Conservation (phyloP, 2,113 vertebrate genomes). For the Cettia cetti region DNA sequence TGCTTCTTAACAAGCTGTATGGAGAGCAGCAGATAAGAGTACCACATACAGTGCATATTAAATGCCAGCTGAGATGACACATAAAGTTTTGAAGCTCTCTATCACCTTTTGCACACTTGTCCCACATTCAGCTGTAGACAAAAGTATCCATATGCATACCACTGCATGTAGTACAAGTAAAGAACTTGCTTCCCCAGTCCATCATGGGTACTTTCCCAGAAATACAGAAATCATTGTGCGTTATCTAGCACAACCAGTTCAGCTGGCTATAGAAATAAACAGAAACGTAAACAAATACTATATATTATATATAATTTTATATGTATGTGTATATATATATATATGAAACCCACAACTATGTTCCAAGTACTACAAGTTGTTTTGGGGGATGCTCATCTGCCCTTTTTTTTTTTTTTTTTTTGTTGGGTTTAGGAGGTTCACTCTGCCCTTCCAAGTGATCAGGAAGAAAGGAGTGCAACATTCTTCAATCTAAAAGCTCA, state of each 20-base stretch:
- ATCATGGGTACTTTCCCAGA: background rate
- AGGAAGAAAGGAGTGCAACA: background rate
- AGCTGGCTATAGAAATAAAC: background rate
- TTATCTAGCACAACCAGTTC: background rate
- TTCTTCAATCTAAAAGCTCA: constrained; percentile 26
- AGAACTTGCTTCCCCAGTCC: background rate
- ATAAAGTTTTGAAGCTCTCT: background rate
- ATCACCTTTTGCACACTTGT: background rate
- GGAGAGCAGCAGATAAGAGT: background rate
- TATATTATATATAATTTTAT: background rate
- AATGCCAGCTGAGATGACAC: background rate
- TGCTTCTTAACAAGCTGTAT: background rate
- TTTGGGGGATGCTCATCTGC: constrained; percentile 25
- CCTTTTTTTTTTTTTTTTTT: too few relatives aligned
- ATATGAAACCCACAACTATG: background rate
- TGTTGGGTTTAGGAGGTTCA: constrained; percentile 2
- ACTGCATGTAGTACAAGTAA: background rate
- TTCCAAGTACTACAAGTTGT: background rate
- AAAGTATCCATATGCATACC: background rate
- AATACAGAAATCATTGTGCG: background rate
- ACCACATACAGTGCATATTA: background rate
- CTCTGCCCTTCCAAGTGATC: constrained; percentile 34
- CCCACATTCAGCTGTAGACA: background rate
- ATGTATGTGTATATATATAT: background rate
- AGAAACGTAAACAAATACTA: background rate